Evolutionary conservation across 2,797 vertebrate genomes (phyloP).

Genomic region (Catostomus latipinnis): DNA sequence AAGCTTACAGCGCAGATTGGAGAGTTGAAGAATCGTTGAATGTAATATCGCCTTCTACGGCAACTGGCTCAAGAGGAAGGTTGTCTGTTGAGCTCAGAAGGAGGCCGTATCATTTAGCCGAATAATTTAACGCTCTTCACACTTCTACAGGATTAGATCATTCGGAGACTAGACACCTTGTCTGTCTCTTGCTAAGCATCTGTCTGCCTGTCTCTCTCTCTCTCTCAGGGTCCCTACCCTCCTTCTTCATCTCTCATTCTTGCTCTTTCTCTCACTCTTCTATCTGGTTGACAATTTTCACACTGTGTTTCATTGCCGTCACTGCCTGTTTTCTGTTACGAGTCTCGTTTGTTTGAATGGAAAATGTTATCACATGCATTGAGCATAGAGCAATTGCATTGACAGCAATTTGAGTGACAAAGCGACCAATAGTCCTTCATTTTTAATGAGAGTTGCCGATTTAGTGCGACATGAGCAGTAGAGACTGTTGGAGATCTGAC

Average conservation of each 20-base stretch:
- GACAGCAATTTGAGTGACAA: background rate
- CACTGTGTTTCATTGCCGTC: background rate
- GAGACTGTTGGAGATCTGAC: no score
- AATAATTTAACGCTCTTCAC: constrained; percentile 66
- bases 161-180: constrained; percentile 61
- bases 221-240: constrained; percentile 11
- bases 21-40: constrained; percentile 47
- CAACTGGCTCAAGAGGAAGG: constrained; percentile 40
- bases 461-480: background rate
- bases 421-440: no score
- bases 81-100: constrained; percentile 48
- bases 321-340: background rate
- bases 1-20: constrained; percentile 36
- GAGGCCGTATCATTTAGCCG: constrained; percentile 60
- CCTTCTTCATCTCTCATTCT: constrained; percentile 10
- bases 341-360: background rate
- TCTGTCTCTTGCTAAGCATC: constrained; percentile 55
- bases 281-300: constrained; percentile 14
- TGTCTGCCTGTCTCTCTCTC: constrained; percentile 42
- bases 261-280: background rate
- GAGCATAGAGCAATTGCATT: background rate
- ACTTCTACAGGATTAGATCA: constrained; percentile 69
- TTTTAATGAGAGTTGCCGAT: background rate
- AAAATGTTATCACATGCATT: background rate
- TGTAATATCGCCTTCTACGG: constrained; percentile 64